Base-by-base conservation (phyloP, 2,797 vertebrate species). In the Telmatherina bonti region DNA sequence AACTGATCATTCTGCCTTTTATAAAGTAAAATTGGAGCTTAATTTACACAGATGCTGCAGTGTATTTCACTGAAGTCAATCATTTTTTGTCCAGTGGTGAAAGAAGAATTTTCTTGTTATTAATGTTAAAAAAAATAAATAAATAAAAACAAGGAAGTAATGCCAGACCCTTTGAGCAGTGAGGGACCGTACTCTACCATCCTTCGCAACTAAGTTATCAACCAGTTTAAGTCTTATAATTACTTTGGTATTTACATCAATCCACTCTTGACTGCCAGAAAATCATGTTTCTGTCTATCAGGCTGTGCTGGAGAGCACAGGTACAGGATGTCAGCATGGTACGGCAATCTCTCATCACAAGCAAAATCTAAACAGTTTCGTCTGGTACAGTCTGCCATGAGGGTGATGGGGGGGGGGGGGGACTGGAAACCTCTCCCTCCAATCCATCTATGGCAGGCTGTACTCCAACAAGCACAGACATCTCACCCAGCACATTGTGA, bases 1-100 rank as follows among this genome's bases (percentile, higher is more conserved):
- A 60, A 62, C 43, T 30, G 7, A n/a, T 20, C 20, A 24, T 9
- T 66, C n/a, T 24, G 10, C 30, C 49, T 57, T 51, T 65, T 61
- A 36, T 4, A 38, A 38, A 69, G 36, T 47, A n/a, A 12, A 59
- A 22, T 22, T n/a, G 0, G 13, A 51, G 31, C 20, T 20, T 27
- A 35, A 29, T 38, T 33, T 27, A 11, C 20, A n/a, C 16, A 43
- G 15, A 43, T n/a, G 18, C 18, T 45, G 7, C 16, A 41, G 16
- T 7, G 7, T 45, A 45, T 45, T 8, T 45, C 41, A 45, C 18
- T n/a, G 7, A 45, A 45, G 41, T n/a, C 18, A 45, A 45, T 45
- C 2, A n/a, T 47, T 22, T n/a, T 22, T n/a, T 9, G 20, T 47
- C 20, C 43, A 22, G 20, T n/a, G 43, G 20, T 47, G n/a, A 1